Conservation (phyloP, 2,797 vertebrate genomes). For the Acanthurus tractus region DNA sequence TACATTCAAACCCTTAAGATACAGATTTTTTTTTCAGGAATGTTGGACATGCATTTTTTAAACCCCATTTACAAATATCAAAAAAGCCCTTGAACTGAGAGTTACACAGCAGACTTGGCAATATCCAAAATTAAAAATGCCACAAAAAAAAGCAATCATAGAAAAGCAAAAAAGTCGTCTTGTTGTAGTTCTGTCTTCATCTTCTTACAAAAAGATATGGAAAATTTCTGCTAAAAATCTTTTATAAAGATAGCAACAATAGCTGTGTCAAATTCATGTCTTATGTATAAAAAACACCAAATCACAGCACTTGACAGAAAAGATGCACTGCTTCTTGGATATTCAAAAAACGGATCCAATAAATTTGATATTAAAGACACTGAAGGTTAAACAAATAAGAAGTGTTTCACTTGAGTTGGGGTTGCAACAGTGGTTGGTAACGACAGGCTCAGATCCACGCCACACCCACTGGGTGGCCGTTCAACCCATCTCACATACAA, state of each 20-base stretch:
- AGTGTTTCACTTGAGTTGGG: slow-evolving; percentile 59
- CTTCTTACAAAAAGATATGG: slow-evolving; percentile 78
- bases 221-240: slow-evolving; percentile 58
- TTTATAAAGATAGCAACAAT: slow-evolving; percentile 71
- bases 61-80: slow-evolving; percentile 79
- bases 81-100: slow-evolving; percentile 84
- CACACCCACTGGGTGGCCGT: slow-evolving; percentile 39
- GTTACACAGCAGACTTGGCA: slow-evolving; percentile 77
- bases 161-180: slow-evolving; percentile 62
- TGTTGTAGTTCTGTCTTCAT: slow-evolving; percentile 52
- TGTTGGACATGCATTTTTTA: slow-evolving; percentile 82
- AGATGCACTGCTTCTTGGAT: slow-evolving; percentile 72
- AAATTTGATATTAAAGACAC: slow-evolving; percentile 82
- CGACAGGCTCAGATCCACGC: slow-evolving; percentile 60
- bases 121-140: slow-evolving; percentile 74
- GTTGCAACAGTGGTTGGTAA: slow-evolving; percentile 60
- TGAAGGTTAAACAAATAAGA: slow-evolving; percentile 77
- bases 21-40: slow-evolving; percentile 78
- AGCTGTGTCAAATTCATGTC: slow-evolving; percentile 76
- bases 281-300: slow-evolving; percentile 79
- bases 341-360: slow-evolving; percentile 52
- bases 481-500: slow-evolving; percentile 57
- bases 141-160: slow-evolving; percentile 70
- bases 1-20: slow-evolving; percentile 85
- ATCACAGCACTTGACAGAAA: slow-evolving; percentile 83